Evolutionary conservation across 2,888 invertebrate species (phyloP), one percentile per base, ranked within the genome.

Genomic region (Dione vanillae): DNA sequence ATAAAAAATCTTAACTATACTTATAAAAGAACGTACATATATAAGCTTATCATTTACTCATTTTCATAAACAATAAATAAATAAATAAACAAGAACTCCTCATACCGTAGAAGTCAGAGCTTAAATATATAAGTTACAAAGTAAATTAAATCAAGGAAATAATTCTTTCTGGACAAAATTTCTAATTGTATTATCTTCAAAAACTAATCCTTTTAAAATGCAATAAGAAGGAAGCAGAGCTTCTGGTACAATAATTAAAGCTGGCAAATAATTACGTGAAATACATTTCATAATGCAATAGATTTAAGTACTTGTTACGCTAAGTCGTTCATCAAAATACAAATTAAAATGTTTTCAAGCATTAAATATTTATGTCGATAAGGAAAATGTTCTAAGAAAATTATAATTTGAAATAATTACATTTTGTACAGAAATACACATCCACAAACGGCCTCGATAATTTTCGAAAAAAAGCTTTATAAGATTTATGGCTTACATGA

Each of bases 141-240:
- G 27, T 27, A 27, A 3, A 27, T 3, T 27, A 27, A 27, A 49
- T 3, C 11, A 49, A 19, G 19, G 8, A n/a, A 10, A 27, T 0
- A 43, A 37, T 49, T 49, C 16, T 49, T 62, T 16, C 5, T 3
- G 19, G 1, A 16, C 11, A 16, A 40, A 16, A 45, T 61, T 19
- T n/a, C 19, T 47, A 54, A 52, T 54, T 37, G 3, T 52, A 49
- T 43, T 68, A 41, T 61, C 43, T 51, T 62, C 54, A 62, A 20
- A 19, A 45, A 62, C 51, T 68, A 62, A 62, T 62, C 45, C 19
- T 62, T 68, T 68, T 68, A 62, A 62, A 52, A 54, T 43, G 35
- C 61, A 68, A 68, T 37, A 61, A 54, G 27, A 67, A 49, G 11
- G 43, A 61, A 67, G 47, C 43, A 61, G 41, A 40, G 43, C 43